A percentile compares a stretch with the other conserved stretches of the same genome.
Conservation (phyloP, 1,140 invertebrate species). For the Pseudoatta argentina region DNA sequence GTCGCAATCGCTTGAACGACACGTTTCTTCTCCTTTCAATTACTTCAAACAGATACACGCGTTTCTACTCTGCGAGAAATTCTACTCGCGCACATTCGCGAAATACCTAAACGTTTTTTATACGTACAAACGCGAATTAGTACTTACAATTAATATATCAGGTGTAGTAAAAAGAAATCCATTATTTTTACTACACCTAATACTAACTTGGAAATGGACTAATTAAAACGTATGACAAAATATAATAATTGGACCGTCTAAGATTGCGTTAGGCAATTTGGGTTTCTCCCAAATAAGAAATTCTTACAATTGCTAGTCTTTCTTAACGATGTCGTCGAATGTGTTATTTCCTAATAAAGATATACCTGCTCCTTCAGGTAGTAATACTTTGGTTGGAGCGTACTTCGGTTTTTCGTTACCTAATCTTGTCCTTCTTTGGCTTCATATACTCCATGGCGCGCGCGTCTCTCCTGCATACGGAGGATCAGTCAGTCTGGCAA, state of each 20-base stretch:
- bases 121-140: background rate
- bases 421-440: slow-evolving; percentile 8
- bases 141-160: background rate
- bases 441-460: slow-evolving; percentile 4
- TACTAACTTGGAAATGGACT: background rate
- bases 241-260: background rate
- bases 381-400: background rate
- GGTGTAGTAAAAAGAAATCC: too few relatives aligned
- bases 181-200: too few relatives aligned
- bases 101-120: background rate
- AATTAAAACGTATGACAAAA: background rate
- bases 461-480: slow-evolving; percentile 9
- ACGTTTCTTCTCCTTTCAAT: background rate
- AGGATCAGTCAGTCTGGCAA: slow-evolving; percentile 60
- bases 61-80: background rate
- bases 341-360: slow-evolving; percentile 22
- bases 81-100: background rate
- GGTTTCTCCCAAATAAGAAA: background rate
- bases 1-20: background rate
- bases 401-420: background rate
- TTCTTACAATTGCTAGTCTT: background rate
- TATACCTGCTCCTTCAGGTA: slow-evolving; percentile 7
- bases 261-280: background rate
- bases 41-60: background rate
- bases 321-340: background rate